Base-by-base conservation (phyloP, 2,888 invertebrate species). In the Brenthis daphne region DNA sequence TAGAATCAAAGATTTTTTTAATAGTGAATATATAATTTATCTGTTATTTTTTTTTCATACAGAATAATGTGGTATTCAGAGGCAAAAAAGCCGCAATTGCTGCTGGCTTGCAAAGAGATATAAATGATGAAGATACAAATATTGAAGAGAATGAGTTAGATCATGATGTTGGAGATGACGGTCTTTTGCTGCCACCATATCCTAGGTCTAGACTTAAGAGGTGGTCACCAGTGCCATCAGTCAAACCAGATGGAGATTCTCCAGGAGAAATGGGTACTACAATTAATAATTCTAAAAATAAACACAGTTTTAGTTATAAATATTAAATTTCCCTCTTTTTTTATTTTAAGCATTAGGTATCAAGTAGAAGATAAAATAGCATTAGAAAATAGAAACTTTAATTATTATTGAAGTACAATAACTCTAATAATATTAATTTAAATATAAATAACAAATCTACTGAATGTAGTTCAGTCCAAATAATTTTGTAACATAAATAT, bases 211-310 rank as follows among this genome's bases (percentile, higher is more conserved):
- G 83, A 64, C 85, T 97, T 57, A 94, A 94, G 78, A 92, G 94
- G 78, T 98, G 98, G 98, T 90, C 94, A 75, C 94, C 94, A 6
- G 96, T 96, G 6, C 96, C 96, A 13, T 88, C 94, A 3, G 95
- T 98, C 1, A 89, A 88, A 61, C 96, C 96, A 71, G 89, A 90
- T 58, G 93, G 93, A 57, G 96, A 96, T 2, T 94, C 94, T 70
- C 97, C 98, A 47, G 99, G 99, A 55, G 99, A 99, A 92, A 94
- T 96, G 94, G 99, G 99, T 78, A 93, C 90, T 85, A 75, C 14
- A 68, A 43, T 11, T 43, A 43, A 43, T 43, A 43, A 43, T 43
- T 43, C 8, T 43, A 11, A 43, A 43, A 11, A 11, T 43, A 43
- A 43, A 43, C 11, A 11, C 2, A 43, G 37, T 11, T 55, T 14